Base-by-base conservation (phyloP, 2,888 invertebrate genomes). In the Thymelicus sylvestris region DNA sequence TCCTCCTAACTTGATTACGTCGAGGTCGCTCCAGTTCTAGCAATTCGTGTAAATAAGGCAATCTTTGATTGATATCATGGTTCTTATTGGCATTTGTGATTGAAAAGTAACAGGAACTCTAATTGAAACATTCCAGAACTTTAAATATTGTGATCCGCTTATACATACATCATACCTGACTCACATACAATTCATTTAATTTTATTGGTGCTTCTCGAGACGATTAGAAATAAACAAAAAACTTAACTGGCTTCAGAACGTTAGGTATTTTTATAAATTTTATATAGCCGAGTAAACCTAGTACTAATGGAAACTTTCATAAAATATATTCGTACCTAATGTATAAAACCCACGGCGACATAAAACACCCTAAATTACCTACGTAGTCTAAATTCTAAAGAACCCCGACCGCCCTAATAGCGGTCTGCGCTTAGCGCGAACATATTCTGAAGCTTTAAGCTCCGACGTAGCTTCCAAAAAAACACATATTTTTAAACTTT, bases 1-100 rank as follows among this genome's bases (percentile, higher is more conserved):
- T 70, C 66, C 31, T 44, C n/a, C 31, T 50, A 60, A 71, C 61
- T 50, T 66, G 66, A 71, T 71, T 70, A 61, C 4, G n/a, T 44
- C 41, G 44, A 70, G 60, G 65, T 61, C 65, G 48, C 15, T 64
- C 24, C 13, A 41, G 41, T 47, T 44, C 24, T 39, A 41, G 15
- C 10, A 55, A 55, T 19, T 59, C 47, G 24, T 50, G 69, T 60
- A 48, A 70, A 65, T 57, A 57, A 60, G 39, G 63, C 59, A 57
- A 59, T 50, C 59, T 6, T 65, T 70, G 65, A 65, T 70, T 59
- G 50, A 48, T 47, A 12, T 55, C 15, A 52, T n/a, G 19, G 10
- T 39, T 50, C 1, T 19, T 52, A 19, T 52, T 52, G 52, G 19
- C 7, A 12, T 44, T 19, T 13, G 59, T 59, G 59, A 59, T 59